Evolutionary conservation across 2,113 vertebrate species (phyloP), one percentile per base, ranked within the genome.

Genomic region (Entosphenus tridentatus): DNA sequence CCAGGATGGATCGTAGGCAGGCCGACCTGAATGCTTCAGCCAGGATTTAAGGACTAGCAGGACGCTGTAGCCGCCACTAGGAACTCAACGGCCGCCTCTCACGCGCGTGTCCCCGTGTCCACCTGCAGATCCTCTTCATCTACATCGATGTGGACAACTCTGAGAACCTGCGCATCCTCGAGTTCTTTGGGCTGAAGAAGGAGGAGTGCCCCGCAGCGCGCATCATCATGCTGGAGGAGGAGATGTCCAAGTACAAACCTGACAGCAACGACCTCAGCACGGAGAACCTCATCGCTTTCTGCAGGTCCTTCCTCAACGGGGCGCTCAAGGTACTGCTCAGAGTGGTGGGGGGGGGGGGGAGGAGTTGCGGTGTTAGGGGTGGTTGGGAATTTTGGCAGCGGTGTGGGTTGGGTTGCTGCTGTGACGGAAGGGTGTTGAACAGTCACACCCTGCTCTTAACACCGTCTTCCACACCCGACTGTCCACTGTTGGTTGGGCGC

Each of bases 241-340:
- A 98, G 72, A 98, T 98, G 93, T 95, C 93, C 69, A 98, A 98
- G 72, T 98, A 95, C 80, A 95, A 85, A 74, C 92, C 92, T 0
- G 86, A 87, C 56, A 83, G 74, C 0, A 75, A 83, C 2, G 81
- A 81, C 68, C 84, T 98, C 73, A 87, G 85, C 0, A 80, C 89
- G 2, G 87, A 89, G 14, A 85, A 81, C 74, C 91, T 98, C 72
- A 77, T 75, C 0, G 73, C 78, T 1, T 98, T 98, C 80, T 98
- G 93, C 75, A 80, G 76, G 2, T 78, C 72, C 18, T 98, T 98
- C 75, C 73, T 80, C 12, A 89, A 93, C 5, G 93, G 93, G 69
- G 95, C 92, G 77, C 83, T 98, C 70, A 96, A 92, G 88, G 93
- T 96, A 65, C n/a, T 65, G 39, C 39, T 39, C 39, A 1, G 39